A percentile compares a stretch with the other conserved stretches of the same genome.
These are phyloP conservation scores for Oreohelix idahoensis DNA, from an alignment of 1,140 invertebrate species.

Conservation along the genomic window DNA sequence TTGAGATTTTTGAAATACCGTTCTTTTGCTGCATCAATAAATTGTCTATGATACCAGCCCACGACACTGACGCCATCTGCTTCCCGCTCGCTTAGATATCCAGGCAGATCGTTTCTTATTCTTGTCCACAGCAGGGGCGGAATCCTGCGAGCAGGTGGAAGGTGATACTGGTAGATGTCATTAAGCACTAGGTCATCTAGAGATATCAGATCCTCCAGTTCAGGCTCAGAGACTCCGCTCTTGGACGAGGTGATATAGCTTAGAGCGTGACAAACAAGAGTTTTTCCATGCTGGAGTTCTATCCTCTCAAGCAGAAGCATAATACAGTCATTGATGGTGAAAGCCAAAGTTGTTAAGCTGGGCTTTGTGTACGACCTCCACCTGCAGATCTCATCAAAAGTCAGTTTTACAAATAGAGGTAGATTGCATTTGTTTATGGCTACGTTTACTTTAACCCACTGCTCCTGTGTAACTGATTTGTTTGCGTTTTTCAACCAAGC, in stretches of 20 bases:
- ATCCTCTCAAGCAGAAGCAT: slow-evolving; percentile 61
- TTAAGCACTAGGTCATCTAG: slow-evolving; percentile 71
- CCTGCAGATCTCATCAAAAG: slow-evolving; percentile 61
- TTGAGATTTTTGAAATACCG: slow-evolving; percentile 98
- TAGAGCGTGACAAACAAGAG: slow-evolving; percentile 60
- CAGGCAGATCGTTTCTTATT: slow-evolving; percentile 56
- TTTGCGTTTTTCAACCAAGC: slow-evolving; percentile 95
- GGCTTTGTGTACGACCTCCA: slow-evolving; percentile 61
- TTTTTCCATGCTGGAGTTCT: slow-evolving; percentile 62
- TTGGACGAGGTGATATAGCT: slow-evolving; percentile 65
- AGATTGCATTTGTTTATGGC: slow-evolving; percentile 61
- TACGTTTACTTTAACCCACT: slow-evolving; percentile 51
- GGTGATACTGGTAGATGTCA: slow-evolving; percentile 73
- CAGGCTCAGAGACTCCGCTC: slow-evolving; percentile 67
- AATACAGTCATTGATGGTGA: slow-evolving; percentile 61
- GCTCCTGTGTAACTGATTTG: slow-evolving; percentile 79
- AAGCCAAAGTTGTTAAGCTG: slow-evolving; percentile 47
- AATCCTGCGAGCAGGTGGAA: slow-evolving; percentile 66
- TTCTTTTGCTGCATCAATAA: slow-evolving; percentile 80
- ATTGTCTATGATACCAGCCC: slow-evolving; percentile 91
- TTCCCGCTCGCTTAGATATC: slow-evolving; percentile 78
- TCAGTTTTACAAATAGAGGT: slow-evolving; percentile 66
- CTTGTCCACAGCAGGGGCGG: slow-evolving; percentile 67
- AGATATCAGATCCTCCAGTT: slow-evolving; percentile 69
- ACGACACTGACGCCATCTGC: slow-evolving; percentile 97